Base-by-base conservation (phyloP, 2,888 invertebrate species). In the Timema podura region DNA sequence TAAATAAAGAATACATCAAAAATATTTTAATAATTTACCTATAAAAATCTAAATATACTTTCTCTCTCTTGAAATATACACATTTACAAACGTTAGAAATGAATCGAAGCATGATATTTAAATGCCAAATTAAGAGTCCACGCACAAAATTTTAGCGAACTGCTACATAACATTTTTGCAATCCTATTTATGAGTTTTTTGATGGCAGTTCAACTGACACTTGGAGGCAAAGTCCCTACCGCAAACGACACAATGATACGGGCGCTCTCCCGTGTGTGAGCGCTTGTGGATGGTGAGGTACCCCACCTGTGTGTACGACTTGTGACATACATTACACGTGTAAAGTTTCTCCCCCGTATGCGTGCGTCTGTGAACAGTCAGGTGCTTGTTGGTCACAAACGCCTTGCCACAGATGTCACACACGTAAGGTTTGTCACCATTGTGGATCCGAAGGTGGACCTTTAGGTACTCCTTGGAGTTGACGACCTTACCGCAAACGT, bases 271-370 rank as follows among this genome's bases (percentile, higher is more conserved):
- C 7, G 65, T 65, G 48, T 65, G 65, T 11, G 16, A 47, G 10
- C 65, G 65, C 48, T 47, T 48, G 11, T 65, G 65, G 11, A 48
- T 65, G 15, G 45, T 65, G 44, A 61, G 13, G 6, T 61, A 61
- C 10, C 61, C 61, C 10, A 61, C 61, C 61, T 66, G 51, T 49
- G 49, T 66, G 66, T 49, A 66, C 9, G 66, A 48, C 11, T 68
- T 68, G 59, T 54, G 45, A 30, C 68, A 68, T 30, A 68, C 13
- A n/a, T 57, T 57, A 48, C 68, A 68, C 16, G 47, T 59, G 30
- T 59, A 68, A 9, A 57, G 47, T 44, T 68, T 68, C 16, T 57
- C 68, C n/a, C 68, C 59, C 6, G 68, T 68, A 16, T 68, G 68
- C 45, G 54, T 10, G 7, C 59, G 44, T 59, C 16, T 68, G 30